Percentiles rank a stretch among this genome's conserved stretches.
Evolutionary conservation across 2,888 invertebrate species (phyloP).

Genomic region (Nasonia oneida): DNA sequence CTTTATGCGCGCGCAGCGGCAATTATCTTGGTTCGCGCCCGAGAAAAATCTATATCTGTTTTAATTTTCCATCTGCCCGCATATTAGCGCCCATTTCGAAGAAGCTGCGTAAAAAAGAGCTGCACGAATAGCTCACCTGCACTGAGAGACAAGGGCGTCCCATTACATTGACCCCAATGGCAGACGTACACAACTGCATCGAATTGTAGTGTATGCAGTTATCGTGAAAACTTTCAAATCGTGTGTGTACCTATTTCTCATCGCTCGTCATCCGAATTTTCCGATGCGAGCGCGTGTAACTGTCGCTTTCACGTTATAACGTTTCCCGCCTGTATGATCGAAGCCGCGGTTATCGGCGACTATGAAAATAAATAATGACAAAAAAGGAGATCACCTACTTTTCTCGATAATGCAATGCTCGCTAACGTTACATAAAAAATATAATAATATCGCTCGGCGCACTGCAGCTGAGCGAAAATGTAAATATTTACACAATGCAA

Average conservation of each 20-base stretch:
- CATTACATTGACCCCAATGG: conserved; percentile 70
- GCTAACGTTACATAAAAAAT: conserved; percentile 25
- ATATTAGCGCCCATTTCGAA: conserved; percentile 57
- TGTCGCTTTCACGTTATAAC: not conserved
- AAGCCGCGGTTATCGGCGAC: not conserved
- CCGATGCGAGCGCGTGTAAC: not conserved
- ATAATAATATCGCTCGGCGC: not conserved
- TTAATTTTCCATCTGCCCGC: conserved; percentile 55
- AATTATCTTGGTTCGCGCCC: conserved; percentile 46
- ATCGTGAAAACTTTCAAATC: not conserved
- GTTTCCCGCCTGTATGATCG: not conserved
- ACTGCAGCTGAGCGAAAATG: not conserved
- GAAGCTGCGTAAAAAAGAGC: conserved; percentile 61
- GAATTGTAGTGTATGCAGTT: conserved; percentile 27
- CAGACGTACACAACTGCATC: no score
- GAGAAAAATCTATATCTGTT: conserved; percentile 53
- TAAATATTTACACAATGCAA: conserved; percentile 21
- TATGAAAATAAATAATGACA: conserved; percentile 24
- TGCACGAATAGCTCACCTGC: not conserved
- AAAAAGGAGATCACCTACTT: conserved; percentile 3
- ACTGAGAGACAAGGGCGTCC: conserved; percentile 67
- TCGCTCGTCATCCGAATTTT: not conserved
- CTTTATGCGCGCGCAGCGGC: conserved; percentile 42
- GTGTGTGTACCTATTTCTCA: not conserved
- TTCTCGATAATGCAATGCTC: not conserved